Evolutionary conservation across 2,113 vertebrate species (phyloP).

Genomic region (Platichthys flesus): DNA sequence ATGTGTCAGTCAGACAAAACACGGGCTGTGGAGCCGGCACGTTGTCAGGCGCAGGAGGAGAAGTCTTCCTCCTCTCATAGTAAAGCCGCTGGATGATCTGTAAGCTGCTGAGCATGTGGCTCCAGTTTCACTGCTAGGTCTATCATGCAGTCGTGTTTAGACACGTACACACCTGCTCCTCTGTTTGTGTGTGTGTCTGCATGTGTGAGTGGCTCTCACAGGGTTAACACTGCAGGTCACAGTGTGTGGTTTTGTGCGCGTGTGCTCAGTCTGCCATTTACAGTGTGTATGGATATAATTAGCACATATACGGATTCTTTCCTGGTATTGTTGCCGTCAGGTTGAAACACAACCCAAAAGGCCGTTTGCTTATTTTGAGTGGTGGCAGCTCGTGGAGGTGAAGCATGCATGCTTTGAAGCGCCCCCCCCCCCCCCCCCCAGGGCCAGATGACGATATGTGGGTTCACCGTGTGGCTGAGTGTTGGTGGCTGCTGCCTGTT

Average conservation of each 20-base stretch:
- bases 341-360: slow-evolving; percentile 65
- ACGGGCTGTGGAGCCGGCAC: not conserved
- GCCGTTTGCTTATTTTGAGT: slow-evolving; percentile 70
- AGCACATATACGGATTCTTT: slow-evolving; percentile 62
- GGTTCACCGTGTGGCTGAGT: slow-evolving; percentile 1
- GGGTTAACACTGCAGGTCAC: slow-evolving; percentile 10
- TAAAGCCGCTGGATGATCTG: slow-evolving; percentile 47
- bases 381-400: slow-evolving; percentile 22
- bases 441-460: slow-evolving; percentile 30
- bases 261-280: slow-evolving; percentile 12
- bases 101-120: slow-evolving; percentile 48
- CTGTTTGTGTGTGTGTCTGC: not conserved
- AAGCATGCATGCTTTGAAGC: slow-evolving; percentile 53
- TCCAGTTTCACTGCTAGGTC: slow-evolving; percentile 37
- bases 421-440: not conserved
- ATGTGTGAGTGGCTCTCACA: not conserved
- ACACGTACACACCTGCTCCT: slow-evolving; percentile 32
- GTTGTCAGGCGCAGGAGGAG: not conserved
- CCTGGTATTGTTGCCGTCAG: slow-evolving; percentile 71
- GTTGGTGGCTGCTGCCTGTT: not conserved
- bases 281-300: slow-evolving; percentile 59
- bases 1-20: slow-evolving; percentile 7
- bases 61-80: slow-evolving; percentile 30
- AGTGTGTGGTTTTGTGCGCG: not conserved
- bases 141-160: slow-evolving; percentile 35